Evolutionary conservation across 2,888 invertebrate genomes (phyloP), one percentile per base, ranked within the genome.

Genomic region (Meiosimyza decipiens): DNA sequence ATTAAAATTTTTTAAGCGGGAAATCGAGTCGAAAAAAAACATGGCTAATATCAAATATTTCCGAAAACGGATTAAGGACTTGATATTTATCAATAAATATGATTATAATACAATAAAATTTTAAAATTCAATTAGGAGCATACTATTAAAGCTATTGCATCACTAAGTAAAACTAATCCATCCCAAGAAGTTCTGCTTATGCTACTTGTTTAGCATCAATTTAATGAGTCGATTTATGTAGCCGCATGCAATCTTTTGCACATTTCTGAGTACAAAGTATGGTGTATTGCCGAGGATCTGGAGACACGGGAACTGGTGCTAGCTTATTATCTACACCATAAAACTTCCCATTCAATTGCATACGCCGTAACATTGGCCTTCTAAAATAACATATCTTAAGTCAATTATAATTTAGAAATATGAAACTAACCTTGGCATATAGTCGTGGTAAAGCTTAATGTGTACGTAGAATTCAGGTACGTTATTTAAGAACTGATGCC

Each of bases 291-390:
- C 79, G 75, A 0, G 79, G 78, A 75, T 79, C 81, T 2, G 68
- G 74, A 16, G 74, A 66, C 4, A 75, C 73, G 0, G 84, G 83
- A 22, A 82, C 76, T 0, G 85, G 85, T 2, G 81, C 82, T 16
- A 82, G 72, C 66, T 83, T 82, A 67, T 79, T 79, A 60, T 82
- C 80, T 2, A 79, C 75, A 1, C 82, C 80, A 75, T 83, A 84
- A 51, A 83, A 83, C 40, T 81, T 71, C 0, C 84, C 84, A 72
- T 81, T 83, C 5, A 84, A 69, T 15, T 77, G 78, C 71, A 79
- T 81, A 18, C 80, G 76, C 59, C 80, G 75, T 15, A 81, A 77
- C n/a, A 70, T 74, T 0, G 74, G 75, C 70, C 71, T 73, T 52
- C 82, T 84, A 40, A 40, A 40, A 40, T 40, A 9, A 40, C 9